Conservation (phyloP, 2,797 vertebrate genomes). For the Urosaurus nigricauda region DNA sequence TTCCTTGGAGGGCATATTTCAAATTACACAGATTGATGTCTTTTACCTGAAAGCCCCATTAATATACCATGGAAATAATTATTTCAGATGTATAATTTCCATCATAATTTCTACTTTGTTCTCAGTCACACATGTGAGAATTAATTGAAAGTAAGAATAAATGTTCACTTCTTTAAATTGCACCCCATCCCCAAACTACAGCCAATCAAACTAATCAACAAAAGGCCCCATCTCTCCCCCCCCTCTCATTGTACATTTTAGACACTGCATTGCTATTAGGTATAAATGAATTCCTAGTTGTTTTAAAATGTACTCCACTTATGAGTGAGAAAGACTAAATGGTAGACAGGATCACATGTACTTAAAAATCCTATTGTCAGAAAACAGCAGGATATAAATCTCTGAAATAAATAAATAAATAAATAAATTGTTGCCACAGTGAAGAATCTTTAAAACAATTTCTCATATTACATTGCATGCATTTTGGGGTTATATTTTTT, state of each 20-base stretch:
- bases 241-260: no score
- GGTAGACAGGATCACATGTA: background rate
- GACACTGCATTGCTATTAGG: background rate
- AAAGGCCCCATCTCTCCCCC: slow-evolving; percentile 3
- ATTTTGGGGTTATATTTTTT: no score
- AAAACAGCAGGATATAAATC: no score
- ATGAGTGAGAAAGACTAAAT: background rate
- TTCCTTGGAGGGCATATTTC: slow-evolving; percentile 66
- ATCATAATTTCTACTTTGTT: slow-evolving; percentile 69
- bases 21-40: slow-evolving; percentile 67
- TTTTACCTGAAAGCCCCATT: slow-evolving; percentile 76
- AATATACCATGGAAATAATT: slow-evolving; percentile 74
- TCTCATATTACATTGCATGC: no score
- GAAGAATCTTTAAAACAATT: background rate
- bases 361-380: background rate
- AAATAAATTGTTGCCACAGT: background rate
- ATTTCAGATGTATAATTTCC: slow-evolving; percentile 72
- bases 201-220: slow-evolving; percentile 72
- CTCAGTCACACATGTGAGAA: slow-evolving; percentile 67
- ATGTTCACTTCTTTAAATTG: slow-evolving; percentile 61
- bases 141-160: slow-evolving; percentile 69
- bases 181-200: slow-evolving; percentile 49
- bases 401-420: no score
- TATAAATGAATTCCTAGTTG: slow-evolving; percentile 32
- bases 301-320: slow-evolving; percentile 18